A percentile compares a stretch with the other conserved stretches of the same genome.
Conservation (phyloP, 2,113 vertebrate genomes). For the Mormyrus lacerda region DNA sequence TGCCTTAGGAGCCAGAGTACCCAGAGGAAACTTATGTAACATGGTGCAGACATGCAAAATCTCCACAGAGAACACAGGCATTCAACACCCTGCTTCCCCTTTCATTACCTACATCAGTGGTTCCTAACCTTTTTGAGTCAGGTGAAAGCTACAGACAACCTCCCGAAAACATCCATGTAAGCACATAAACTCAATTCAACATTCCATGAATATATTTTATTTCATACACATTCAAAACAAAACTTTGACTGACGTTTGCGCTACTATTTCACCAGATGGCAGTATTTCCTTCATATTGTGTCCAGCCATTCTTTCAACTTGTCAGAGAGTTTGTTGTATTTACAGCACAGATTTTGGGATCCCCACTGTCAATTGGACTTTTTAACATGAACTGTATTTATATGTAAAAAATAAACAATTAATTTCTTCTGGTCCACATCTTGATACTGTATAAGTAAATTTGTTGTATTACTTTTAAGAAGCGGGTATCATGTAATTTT, state of each 20-base stretch:
- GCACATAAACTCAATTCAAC: no score
- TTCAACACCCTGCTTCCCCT: background rate
- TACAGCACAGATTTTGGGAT: background rate
- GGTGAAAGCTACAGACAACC: no score
- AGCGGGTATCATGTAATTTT: background rate
- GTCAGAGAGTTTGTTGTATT: background rate
- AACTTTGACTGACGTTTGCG: background rate
- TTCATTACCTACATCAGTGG: background rate
- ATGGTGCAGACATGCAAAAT: background rate
- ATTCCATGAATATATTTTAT: no score
- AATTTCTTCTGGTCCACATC: background rate
- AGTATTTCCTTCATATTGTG: background rate
- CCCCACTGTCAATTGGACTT: background rate
- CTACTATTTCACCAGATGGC: constrained; percentile 3
- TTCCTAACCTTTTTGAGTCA: no score
- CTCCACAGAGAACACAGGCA: background rate
- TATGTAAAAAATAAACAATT: background rate
- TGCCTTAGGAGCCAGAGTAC: background rate
- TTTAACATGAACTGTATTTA: background rate
- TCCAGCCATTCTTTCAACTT: background rate
- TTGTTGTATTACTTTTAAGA: background rate
- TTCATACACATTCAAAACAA: no score
- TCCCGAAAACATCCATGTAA: no score
- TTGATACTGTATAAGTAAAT: background rate
- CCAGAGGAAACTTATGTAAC: background rate